phyloP scores from a whole-genome alignment of 1,140 invertebrate species.

The Coptotermes formosanus region DNA sequence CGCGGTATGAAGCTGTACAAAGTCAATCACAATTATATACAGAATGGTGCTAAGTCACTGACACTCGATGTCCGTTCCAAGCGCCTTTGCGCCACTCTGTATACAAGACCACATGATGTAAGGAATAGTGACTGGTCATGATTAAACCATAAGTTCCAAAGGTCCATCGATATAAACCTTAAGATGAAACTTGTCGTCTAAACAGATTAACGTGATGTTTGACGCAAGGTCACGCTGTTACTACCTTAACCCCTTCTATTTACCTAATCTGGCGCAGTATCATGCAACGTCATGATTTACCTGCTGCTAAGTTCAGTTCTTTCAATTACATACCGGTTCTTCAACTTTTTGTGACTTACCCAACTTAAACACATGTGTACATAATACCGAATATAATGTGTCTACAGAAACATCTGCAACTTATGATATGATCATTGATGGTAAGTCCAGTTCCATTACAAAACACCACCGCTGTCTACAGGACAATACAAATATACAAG shows the following conservation, averaged over 20 bases:
- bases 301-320: neutral
- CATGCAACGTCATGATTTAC: neutral
- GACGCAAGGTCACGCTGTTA: neutral
- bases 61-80: too few relatives aligned
- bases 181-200: neutral
- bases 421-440: neutral
- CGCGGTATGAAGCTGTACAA: too few relatives aligned
- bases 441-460: neutral
- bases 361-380: neutral
- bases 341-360: neutral
- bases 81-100: too few relatives aligned
- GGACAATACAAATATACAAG: too few relatives aligned
- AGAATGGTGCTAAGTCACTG: too few relatives aligned
- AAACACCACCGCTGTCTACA: neutral
- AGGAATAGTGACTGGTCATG: neutral
- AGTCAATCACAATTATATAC: too few relatives aligned
- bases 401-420: neutral
- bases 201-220: neutral
- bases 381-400: neutral
- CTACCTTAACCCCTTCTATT: neutral
- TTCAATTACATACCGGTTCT: neutral
- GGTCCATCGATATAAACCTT: neutral
- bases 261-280: neutral
- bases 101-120: neutral
- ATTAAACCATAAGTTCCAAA: neutral